A percentile compares a stretch with the other conserved stretches of the same genome.
Evolutionary conservation across 2,797 vertebrate genomes (phyloP).

Genomic region (Syngnathus rostellatus): DNA sequence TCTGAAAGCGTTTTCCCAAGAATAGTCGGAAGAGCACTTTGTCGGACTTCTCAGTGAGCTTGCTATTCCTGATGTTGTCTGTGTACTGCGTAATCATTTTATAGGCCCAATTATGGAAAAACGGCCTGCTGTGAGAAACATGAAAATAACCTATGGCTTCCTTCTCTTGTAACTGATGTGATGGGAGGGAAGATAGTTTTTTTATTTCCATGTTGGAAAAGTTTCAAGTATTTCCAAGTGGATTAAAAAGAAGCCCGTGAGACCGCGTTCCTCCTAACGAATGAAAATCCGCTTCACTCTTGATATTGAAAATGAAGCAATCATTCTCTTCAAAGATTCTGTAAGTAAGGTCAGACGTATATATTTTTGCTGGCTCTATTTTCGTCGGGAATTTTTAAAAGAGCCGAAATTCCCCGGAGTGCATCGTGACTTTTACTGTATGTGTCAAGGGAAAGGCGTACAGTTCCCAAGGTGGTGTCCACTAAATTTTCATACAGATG

Average conservation of each 20-base stretch:
- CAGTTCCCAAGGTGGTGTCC: constrained; percentile 6
- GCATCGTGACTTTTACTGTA: constrained; percentile 1
- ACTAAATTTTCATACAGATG: not conserved
- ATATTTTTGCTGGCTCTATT: not conserved
- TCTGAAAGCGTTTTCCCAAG: not conserved
- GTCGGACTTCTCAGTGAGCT: constrained; percentile 17
- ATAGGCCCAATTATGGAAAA: constrained; percentile 24
- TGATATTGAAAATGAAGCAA: not conserved
- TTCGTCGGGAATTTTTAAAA: not conserved
- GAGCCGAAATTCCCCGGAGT: not conserved
- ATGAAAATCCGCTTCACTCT: not conserved
- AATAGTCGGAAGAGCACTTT: constrained; percentile 7
- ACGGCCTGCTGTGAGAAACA: constrained; percentile 16
- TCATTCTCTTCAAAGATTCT: not conserved
- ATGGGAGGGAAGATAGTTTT: constrained; percentile 4
- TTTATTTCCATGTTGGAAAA: constrained; percentile 33
- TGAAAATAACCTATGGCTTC: constrained; percentile 20
- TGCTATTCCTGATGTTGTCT: constrained; percentile 24
- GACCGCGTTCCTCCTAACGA: not conserved
- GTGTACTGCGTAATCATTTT: constrained; percentile 17
- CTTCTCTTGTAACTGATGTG: constrained; percentile 19
- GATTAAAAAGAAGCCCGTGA: constrained; percentile 6
- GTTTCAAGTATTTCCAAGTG: constrained; percentile 33
- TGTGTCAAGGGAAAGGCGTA: not conserved
- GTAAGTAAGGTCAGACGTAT: not conserved